phyloP scores from a whole-genome alignment of 1,140 invertebrate genomes.

The Drosophila sulfurigaster region DNA sequence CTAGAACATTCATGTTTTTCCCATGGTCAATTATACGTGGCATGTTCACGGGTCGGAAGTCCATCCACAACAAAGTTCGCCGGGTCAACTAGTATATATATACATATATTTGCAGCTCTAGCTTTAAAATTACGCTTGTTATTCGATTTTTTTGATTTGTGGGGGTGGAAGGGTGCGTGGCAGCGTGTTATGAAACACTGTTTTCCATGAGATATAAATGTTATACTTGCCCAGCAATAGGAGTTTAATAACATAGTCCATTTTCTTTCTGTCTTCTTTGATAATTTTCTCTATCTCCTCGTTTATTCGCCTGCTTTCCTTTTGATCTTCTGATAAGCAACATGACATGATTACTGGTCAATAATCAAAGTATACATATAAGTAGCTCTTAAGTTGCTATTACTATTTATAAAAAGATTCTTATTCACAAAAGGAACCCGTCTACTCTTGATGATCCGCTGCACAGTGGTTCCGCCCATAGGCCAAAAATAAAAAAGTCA shows the following conservation, averaged over 20 bases:
- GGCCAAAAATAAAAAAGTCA: no score
- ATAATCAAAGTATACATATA: background rate
- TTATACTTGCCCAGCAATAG: conserved; percentile 8
- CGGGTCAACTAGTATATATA: no score
- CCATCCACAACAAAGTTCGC: no score
- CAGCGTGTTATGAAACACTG: no score
- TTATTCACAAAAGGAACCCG: background rate
- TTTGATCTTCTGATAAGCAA: background rate
- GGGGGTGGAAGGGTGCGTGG: no score
- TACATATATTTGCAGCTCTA: no score
- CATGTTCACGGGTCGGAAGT: no score
- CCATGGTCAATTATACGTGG: no score
- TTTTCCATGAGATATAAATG: background rate
- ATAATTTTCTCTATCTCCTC: background rate
- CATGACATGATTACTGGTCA: background rate
- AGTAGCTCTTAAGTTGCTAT: background rate
- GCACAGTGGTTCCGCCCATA: no score
- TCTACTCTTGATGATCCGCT: background rate
- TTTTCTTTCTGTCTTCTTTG: background rate
- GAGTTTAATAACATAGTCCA: background rate
- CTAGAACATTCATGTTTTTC: no score
- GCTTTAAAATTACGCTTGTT: no score
- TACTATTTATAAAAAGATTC: background rate
- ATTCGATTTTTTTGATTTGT: no score
- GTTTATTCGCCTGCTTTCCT: background rate